A percentile compares a stretch with the other conserved stretches of the same genome.
Conservation (phyloP, 2,113 vertebrate species). For the Oncorhynchus keta region DNA sequence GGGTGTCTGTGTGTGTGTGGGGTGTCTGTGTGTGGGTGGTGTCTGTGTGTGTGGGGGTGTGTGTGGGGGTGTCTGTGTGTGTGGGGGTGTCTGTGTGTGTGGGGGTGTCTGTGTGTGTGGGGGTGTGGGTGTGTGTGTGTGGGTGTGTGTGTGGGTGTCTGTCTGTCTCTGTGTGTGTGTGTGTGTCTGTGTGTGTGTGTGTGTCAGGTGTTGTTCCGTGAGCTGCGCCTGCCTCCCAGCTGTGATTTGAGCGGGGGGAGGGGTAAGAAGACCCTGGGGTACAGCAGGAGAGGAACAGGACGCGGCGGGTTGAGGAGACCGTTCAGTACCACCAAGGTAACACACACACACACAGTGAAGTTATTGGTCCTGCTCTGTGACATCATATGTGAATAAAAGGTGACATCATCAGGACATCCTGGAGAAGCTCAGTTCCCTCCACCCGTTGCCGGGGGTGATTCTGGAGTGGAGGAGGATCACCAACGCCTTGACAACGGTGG, state of each 20-base stretch:
- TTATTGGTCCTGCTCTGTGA: background rate
- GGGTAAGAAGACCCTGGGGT: constrained; percentile 90
- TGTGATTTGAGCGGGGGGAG: constrained; percentile 77
- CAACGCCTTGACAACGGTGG: constrained; percentile 92
- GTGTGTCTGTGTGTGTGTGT: background rate
- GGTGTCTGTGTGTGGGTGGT: background rate
- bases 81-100: too few species aligned
- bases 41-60: background rate
- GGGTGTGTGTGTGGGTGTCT: too few species aligned
- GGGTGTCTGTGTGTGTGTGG: too few species aligned
- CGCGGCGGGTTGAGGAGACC: constrained; percentile 78
- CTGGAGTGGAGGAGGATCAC: constrained; percentile 96
- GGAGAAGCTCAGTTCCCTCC: constrained; percentile 86
- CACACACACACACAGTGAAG: background rate
- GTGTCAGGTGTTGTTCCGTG: constrained; percentile 87
- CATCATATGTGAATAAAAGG: background rate
- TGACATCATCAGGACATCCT: constrained; percentile 82
- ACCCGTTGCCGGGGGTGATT: constrained; percentile 88
- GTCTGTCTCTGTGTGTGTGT: background rate
- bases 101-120: too few species aligned
- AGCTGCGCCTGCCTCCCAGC: constrained; percentile 90
- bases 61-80: background rate
- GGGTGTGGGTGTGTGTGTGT: too few species aligned
- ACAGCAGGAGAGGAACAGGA: constrained; percentile 77
- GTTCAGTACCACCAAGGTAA: constrained; percentile 94